These are phyloP conservation scores for Darevskia mixta DNA, from an alignment of 2,797 vertebrate species.

Conservation along the genomic window DNA sequence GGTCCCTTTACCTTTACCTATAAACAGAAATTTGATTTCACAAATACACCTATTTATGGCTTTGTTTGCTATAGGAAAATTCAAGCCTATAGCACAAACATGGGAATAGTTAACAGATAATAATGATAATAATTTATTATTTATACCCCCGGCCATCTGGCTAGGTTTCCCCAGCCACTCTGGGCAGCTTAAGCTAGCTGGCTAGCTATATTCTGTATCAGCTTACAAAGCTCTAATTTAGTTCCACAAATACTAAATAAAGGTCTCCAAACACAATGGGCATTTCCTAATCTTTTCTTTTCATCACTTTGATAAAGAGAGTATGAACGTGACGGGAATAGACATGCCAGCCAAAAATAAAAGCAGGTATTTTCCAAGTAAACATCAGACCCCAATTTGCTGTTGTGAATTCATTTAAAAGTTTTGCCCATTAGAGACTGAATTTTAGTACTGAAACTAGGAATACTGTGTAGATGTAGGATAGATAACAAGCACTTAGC, in stretches of 20 bases:
- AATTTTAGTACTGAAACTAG: neutral
- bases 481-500: neutral
- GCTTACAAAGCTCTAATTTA: neutral
- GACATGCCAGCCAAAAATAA: neutral
- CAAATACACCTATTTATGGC: constrained; percentile 14
- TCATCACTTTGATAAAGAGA: neutral
- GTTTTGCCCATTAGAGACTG: constrained; percentile 2
- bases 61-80: neutral
- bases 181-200: neutral
- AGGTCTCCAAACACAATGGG: neutral
- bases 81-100: neutral
- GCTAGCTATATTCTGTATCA: neutral
- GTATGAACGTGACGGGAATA: neutral
- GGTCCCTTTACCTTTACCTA: neutral
- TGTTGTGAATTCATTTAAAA: constrained; percentile 29
- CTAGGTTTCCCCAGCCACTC: no score
- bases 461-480: no score
- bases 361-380: neutral
- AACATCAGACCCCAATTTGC: neutral
- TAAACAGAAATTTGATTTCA: neutral
- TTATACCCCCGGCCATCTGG: no score
- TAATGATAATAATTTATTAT: no score
- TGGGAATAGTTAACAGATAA: neutral
- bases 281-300: neutral
- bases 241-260: neutral